phyloP scores from a whole-genome alignment of 2,113 vertebrate genomes.

The Columba janthina region DNA sequence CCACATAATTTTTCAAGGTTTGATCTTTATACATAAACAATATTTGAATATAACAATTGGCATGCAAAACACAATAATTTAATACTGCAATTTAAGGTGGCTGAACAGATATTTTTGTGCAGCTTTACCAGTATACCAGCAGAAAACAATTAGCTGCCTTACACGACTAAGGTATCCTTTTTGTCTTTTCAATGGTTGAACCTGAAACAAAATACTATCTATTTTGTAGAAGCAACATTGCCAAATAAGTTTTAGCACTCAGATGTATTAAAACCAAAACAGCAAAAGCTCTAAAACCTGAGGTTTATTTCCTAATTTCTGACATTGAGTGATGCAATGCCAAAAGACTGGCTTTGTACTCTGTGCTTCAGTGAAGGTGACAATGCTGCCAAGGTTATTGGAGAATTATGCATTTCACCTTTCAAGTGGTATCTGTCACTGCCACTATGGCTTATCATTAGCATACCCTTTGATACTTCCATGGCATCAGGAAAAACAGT shows the following conservation, averaged over 20 bases:
- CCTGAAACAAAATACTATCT: neutral
- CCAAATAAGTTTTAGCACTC: neutral
- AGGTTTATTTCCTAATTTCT: neutral
- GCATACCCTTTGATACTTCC: neutral
- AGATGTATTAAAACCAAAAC: neutral
- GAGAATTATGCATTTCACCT: constrained; percentile 15
- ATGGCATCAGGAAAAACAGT: neutral
- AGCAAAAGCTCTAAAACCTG: neutral
- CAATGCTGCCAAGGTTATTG: neutral
- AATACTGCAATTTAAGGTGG: neutral
- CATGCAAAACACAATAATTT: neutral
- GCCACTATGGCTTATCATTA: neutral
- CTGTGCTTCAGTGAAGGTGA: neutral
- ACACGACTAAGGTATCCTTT: neutral
- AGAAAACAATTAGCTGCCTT: neutral
- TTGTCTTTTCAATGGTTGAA: neutral
- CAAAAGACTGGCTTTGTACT: neutral
- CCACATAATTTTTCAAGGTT: neutral
- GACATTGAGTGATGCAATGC: neutral
- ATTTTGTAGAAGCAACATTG: neutral
- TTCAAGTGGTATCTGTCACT: neutral
- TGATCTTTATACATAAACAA: neutral
- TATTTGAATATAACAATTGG: neutral
- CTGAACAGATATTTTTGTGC: neutral
- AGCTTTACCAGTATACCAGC: neutral